A percentile compares a stretch with the other conserved stretches of the same genome.
Evolutionary conservation across 2,113 vertebrate species (phyloP).

Genomic region (Hipposideros armiger): DNA sequence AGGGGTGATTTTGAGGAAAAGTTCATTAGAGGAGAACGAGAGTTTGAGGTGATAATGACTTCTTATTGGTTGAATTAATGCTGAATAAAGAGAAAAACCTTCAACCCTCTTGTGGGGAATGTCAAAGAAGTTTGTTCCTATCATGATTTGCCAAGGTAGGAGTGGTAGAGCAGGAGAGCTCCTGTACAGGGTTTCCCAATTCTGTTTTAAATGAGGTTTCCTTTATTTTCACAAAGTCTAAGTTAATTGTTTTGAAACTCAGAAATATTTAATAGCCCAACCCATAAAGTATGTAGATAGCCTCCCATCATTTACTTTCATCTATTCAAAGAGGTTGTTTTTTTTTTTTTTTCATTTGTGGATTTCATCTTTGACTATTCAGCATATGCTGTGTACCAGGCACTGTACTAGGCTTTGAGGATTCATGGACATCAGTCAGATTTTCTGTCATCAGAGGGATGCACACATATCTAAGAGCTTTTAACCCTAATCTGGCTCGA

Average conservation of each 20-base stretch:
- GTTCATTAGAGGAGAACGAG: neutral
- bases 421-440: neutral
- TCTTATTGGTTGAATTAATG: neutral
- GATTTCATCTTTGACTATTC: neutral
- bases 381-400: neutral
- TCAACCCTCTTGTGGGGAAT: neutral
- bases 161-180: neutral
- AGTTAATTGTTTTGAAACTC: neutral
- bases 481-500: neutral
- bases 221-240: neutral
- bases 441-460: neutral
- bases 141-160: neutral
- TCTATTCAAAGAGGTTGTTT: neutral
- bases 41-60: neutral
- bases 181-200: neutral
- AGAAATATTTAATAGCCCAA: neutral
- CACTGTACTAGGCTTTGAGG: neutral
- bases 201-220: neutral
- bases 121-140: neutral
- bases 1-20: neutral
- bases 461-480: neutral
- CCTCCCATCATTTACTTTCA: neutral
- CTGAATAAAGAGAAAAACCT: neutral
- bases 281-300: neutral
- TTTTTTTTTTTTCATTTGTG: neutral